phyloP scores from a whole-genome alignment of 30 jellyfish, hydroid and myxozoan genomes.

The Hydractinia echinata region DNA sequence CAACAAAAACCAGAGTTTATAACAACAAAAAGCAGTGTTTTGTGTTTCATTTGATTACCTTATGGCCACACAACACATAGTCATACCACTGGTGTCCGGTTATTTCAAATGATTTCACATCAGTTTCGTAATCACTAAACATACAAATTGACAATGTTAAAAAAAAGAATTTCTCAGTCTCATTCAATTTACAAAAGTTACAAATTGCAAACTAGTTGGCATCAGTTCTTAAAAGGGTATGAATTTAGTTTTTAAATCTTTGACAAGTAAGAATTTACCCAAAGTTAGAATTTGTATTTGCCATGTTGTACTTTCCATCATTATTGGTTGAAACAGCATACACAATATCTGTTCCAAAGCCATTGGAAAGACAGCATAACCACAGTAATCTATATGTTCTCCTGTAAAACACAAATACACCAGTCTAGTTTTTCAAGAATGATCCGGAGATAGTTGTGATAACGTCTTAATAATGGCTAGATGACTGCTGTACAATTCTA shows the following conservation, averaged over 20 bases:
- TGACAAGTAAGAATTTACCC: constrained; percentile 30
- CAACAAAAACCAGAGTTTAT: constrained; percentile 5
- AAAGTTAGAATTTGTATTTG: constrained; percentile 64
- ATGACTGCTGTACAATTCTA: neutral
- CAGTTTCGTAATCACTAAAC: constrained; percentile 55
- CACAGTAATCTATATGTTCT: constrained; percentile 93
- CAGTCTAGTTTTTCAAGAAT: neutral
- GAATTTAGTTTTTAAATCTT: neutral
- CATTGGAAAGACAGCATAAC: constrained; percentile 98
- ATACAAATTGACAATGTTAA: neutral
- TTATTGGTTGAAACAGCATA: constrained; percentile 54
- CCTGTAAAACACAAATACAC: constrained; percentile 29
- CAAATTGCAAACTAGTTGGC: neutral
- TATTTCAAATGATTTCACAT: constrained; percentile 46
- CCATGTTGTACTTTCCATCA: constrained; percentile 43
- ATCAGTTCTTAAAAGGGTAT: neutral
- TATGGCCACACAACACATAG: constrained; percentile 82
- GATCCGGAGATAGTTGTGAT: neutral
- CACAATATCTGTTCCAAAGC: constrained; percentile 89
- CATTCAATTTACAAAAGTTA: neutral
- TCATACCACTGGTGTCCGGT: constrained; percentile 83
- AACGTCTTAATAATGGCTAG: neutral
- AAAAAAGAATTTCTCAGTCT: neutral
- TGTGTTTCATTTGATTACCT: constrained; percentile 42
- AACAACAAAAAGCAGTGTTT: constrained; percentile 19